Evolutionary conservation across 2,888 invertebrate genomes (phyloP), one percentile per base, ranked within the genome.

Genomic region (Colletes collaris): DNA sequence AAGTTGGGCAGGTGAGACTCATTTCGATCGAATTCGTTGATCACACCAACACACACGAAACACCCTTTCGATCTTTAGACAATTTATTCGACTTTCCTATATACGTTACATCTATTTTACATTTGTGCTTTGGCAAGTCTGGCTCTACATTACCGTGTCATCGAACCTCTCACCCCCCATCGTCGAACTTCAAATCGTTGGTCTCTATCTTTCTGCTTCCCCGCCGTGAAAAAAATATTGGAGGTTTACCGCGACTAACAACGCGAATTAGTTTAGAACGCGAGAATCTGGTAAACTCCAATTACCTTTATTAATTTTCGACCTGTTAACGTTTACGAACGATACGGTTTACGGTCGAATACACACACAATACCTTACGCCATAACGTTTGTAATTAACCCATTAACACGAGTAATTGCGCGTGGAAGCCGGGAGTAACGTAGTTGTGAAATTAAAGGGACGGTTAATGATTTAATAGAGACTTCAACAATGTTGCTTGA

Each of bases 1-100:
- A 97, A 97, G 93, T 94, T 97, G 79, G 97, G 97, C 94, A 97
- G 97, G 97, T 97, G 95, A 94, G 93, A 89, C 50, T 66, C 65
- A 19, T 49, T 55, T 56, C 52, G 8, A 65, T 65, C 53, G 11
- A 16, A 49, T 49, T 37, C 40, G 13, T 40, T 52, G 7, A 50
- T 62, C 70, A 68, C 50, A 27, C 27, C 62, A 46, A 66, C 50
- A 55, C 53, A 73, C 67, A 65, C 72, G 50, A 80, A 55, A 84
- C 69, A 81, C 59, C 53, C 64, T 84, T 60, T 78, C 68, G 50
- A 73, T 82, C 80, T 83, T 82, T 79, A 79, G 78, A 79, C 71
- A 68, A 65, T 67, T 79, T 69, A 86, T 67, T 82, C 63, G 73
- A 79, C 78, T 72, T 62, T 69, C 65, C 59, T 56, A 67, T 79